phyloP scores from a whole-genome alignment of 2,113 vertebrate genomes.

The Cyprinodon variegatus region DNA sequence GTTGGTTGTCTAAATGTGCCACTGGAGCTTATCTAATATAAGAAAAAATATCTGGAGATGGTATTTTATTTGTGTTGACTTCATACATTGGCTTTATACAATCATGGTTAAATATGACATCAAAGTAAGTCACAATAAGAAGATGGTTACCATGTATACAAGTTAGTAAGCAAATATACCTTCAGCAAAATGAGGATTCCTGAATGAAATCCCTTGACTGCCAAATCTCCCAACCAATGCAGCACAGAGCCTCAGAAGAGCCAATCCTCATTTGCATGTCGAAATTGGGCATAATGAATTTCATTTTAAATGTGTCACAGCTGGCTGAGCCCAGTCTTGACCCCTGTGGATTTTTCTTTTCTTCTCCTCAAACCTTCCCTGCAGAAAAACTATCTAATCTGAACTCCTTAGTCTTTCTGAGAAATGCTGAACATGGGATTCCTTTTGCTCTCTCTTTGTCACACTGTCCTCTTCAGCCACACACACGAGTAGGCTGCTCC shows the following conservation, averaged over 20 bases:
- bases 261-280: conserved; percentile 45
- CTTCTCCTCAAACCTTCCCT: conserved; percentile 1
- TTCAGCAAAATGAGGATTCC: not conserved
- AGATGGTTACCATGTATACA: not conserved
- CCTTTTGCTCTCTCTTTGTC: conserved; percentile 1
- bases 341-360: conserved; percentile 10
- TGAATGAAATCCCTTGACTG: not conserved
- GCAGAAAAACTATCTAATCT: conserved; percentile 19
- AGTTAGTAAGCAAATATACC: conserved; percentile 6
- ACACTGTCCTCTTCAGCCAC: not conserved
- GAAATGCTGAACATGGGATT: conserved; percentile 19
- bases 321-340: conserved; percentile 30
- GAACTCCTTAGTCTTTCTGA: conserved; percentile 7
- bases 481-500: not conserved
- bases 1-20: too few relatives aligned
- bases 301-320: conserved; percentile 39
- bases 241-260: conserved; percentile 21
- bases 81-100: too few relatives aligned
- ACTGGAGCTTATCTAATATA: too few relatives aligned
- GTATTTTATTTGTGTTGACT: too few relatives aligned
- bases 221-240: conserved; percentile 2
- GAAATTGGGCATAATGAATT: conserved; percentile 38
- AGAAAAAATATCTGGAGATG: too few relatives aligned
- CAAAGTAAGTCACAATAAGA: too few relatives aligned
- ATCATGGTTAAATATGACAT: too few relatives aligned